Evolutionary conservation across 2,113 vertebrate species (phyloP), one percentile per base, ranked within the genome.

Genomic region (Pygathrix nemaeus): DNA sequence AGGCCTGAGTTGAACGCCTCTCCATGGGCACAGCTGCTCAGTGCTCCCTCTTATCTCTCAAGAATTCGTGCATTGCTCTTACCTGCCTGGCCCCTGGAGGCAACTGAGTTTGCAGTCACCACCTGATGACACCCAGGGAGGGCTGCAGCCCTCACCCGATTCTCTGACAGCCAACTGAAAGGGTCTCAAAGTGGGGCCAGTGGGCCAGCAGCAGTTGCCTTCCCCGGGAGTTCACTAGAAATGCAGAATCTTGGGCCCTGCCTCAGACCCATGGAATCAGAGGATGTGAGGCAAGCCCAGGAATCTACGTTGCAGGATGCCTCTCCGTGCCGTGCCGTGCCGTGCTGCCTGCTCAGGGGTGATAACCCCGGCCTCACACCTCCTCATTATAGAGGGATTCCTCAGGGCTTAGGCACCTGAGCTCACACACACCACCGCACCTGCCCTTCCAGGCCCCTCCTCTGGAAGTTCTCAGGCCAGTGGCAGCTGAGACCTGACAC

Each of bases 11-110:
- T 43, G 27, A 25, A 32, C 0, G 6, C 50, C 43, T 38, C 40
- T 8, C 88, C 0, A 2, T 0, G 20, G 52, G 25, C 23, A 6
- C 20, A 2, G 55, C 7, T 0, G 8, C 21, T 5, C 4, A 17
- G 7, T 0, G 0, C 35, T 13, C 75, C 40, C 23, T 2, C 6
- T 21, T 11, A 0, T 11, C 32, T 85, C 61, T 5, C 32, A 4
- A 50, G 48, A 14, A 11, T 10, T 4, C 55, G 20, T 55, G 23
- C 79, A 4, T 25, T 23, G 3, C 11, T 38, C 8, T 18, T 5
- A 8, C 14, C 35, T 61, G 35, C 50, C 59, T 16, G 5, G 35
- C 40, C 35, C 25, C 45, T 14, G 18, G 6, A 20, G 52, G 20
- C 13, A 13, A 32, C 52, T 64, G 61, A 16, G 23, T 52, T 35